Conservation (phyloP, 2,888 invertebrate genomes). For the Caenorhabditis sp. region DNA sequence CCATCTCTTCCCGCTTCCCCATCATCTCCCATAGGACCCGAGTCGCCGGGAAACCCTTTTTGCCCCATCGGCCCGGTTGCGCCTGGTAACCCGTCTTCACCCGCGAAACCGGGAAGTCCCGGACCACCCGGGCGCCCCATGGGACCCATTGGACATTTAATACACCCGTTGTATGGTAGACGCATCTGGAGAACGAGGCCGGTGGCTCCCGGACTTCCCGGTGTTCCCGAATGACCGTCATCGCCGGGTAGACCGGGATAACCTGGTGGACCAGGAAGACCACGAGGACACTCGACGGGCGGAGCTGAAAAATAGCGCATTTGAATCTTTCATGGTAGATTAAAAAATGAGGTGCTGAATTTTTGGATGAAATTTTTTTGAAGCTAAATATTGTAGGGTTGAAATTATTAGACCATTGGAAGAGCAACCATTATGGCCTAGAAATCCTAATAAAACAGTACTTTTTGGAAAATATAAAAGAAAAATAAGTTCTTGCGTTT, state of each 20-base stretch:
- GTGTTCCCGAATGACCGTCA: constrained; percentile 19
- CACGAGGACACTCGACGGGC: constrained; percentile 17
- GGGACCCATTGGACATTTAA: constrained; percentile 29
- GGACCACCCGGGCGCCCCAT: constrained; percentile 21
- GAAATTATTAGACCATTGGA: too few relatives aligned
- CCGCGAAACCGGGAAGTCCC: constrained; percentile 21
- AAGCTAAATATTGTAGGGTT: too few relatives aligned
- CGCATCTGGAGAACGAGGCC: constrained; percentile 26
- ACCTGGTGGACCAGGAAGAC: constrained; percentile 27
- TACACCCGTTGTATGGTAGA: constrained; percentile 35
- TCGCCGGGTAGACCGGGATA: constrained; percentile 31
- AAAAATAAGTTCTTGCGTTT: too few relatives aligned
- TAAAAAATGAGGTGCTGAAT: too few relatives aligned
- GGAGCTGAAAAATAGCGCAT: neutral
- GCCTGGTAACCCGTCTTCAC: constrained; percentile 17
- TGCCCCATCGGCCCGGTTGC: constrained; percentile 14
- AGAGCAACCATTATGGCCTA: too few relatives aligned
- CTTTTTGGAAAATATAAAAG: too few relatives aligned
- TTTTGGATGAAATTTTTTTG: too few relatives aligned
- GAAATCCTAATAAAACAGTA: too few relatives aligned
- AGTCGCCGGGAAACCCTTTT: constrained; percentile 16
- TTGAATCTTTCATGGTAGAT: too few relatives aligned
- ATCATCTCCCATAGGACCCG: constrained; percentile 10
- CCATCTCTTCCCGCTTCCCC: constrained; percentile 13
- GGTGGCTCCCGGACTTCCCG: constrained; percentile 27